phyloP scores from a whole-genome alignment of 2,888 invertebrate species.

The Eristalis arbustorum region DNA sequence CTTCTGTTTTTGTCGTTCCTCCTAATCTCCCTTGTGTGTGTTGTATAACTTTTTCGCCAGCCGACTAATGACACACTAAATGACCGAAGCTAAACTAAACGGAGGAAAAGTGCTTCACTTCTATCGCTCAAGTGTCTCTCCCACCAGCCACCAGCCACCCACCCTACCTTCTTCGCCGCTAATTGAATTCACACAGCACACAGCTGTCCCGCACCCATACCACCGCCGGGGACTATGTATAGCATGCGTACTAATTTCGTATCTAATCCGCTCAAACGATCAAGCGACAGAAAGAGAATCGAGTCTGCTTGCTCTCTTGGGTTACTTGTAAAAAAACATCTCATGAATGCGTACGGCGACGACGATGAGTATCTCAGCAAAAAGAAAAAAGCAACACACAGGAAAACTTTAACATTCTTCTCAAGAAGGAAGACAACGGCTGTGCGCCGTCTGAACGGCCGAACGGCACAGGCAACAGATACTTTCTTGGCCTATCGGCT shows the following conservation, averaged over 20 bases:
- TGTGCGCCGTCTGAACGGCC: neutral
- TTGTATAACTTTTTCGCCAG: slow-evolving; percentile 15
- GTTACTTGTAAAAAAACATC: slow-evolving; percentile 20
- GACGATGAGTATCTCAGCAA: slow-evolving; percentile 4
- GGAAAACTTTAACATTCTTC: slow-evolving; percentile 63
- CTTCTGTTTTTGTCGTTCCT: neutral
- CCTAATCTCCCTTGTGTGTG: slow-evolving; percentile 13
- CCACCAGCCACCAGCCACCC: neutral
- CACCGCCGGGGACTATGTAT: neutral
- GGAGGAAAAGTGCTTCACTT: slow-evolving; percentile 35
- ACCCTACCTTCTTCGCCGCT: slow-evolving; percentile 1
- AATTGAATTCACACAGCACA: slow-evolving; percentile 54
- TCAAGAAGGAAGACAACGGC: slow-evolving; percentile 48
- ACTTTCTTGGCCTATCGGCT: slow-evolving; percentile 62
- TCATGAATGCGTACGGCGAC: slow-evolving; percentile 56
- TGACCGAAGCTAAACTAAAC: slow-evolving; percentile 18
- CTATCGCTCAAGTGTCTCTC: slow-evolving; percentile 25
- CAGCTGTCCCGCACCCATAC: slow-evolving; percentile 7
- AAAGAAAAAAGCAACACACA: slow-evolving; percentile 1
- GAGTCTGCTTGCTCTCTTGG: slow-evolving; percentile 12
- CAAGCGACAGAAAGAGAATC: slow-evolving; percentile 22
- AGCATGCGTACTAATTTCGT: slow-evolving; percentile 66
- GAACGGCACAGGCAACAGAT: slow-evolving; percentile 38
- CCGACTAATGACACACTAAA: slow-evolving; percentile 50
- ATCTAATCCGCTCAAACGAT: slow-evolving; percentile 62